Percentiles rank a stretch among this genome's conserved stretches.
Evolutionary conservation across 2,113 vertebrate species (phyloP).

Genomic region (Neomonachus schauinslandi): DNA sequence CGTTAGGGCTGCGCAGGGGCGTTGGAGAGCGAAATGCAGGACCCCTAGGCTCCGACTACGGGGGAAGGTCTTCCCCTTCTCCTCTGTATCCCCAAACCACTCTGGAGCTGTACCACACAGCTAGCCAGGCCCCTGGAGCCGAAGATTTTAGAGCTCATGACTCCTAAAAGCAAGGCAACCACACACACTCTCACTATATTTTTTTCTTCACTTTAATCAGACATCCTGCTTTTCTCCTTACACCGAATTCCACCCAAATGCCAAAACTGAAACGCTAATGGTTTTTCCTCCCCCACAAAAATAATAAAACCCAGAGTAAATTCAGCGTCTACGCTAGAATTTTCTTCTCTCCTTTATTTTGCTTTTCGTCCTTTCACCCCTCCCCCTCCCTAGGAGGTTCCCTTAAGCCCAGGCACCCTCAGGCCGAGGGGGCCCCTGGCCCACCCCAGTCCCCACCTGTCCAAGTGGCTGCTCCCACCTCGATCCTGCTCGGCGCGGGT

Average conservation of each 20-base stretch:
- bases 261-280: neutral
- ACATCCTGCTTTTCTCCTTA: neutral
- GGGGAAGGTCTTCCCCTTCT: neutral
- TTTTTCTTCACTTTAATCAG: slow-evolving; percentile 10
- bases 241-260: neutral
- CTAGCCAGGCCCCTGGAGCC: neutral
- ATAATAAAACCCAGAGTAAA: neutral
- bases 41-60: neutral
- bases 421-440: neutral
- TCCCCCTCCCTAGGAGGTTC: neutral
- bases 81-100: neutral
- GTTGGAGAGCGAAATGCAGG: neutral
- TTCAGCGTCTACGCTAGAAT: neutral
- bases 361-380: neutral
- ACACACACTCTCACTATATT: neutral
- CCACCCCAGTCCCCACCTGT: slow-evolving; percentile 56
- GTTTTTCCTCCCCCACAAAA: neutral
- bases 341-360: slow-evolving; percentile 62
- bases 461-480: slow-evolving; percentile 45
- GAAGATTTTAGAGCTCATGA: neutral
- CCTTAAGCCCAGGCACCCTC: neutral
- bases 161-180: neutral
- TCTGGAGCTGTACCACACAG: neutral
- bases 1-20: neutral
- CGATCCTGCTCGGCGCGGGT: neutral